Conservation (phyloP, 2,797 vertebrate species). For the Typhlichthys eigenmanni region DNA sequence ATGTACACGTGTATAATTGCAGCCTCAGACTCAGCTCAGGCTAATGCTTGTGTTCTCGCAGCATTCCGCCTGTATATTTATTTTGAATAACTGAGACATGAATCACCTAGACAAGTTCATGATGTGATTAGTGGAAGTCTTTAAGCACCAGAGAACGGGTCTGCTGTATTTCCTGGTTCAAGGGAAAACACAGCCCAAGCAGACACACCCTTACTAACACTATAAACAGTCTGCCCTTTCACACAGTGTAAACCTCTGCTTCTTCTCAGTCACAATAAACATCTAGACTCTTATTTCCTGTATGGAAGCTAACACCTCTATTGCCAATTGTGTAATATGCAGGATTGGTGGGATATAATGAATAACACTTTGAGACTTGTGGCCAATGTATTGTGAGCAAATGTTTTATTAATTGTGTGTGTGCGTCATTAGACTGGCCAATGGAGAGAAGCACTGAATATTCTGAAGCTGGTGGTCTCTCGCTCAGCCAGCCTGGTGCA, state of each 20-base stretch:
- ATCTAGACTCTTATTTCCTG: slow-evolving; percentile 26
- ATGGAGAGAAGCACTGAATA: slow-evolving; percentile 91
- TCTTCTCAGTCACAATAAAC: slow-evolving; percentile 45
- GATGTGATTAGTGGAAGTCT: slow-evolving; percentile 41
- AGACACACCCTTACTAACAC: slow-evolving; percentile 73
- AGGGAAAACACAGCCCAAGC: slow-evolving; percentile 45
- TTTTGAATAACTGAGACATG: slow-evolving; percentile 2
- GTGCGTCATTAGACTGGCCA: slow-evolving; percentile 80
- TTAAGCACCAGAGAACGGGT: slow-evolving; percentile 21
- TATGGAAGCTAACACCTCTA: slow-evolving; percentile 29
- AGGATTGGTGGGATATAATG: slow-evolving; percentile 4
- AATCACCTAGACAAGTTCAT: slow-evolving; percentile 10
- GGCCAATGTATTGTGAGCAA: slow-evolving; percentile 13
- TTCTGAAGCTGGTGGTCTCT: slow-evolving; percentile 91
- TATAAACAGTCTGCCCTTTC: slow-evolving; percentile 74
- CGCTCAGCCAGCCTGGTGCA: slow-evolving; percentile 90
- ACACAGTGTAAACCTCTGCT: slow-evolving; percentile 53
- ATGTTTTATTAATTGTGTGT: slow-evolving; percentile 16
- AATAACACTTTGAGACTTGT: slow-evolving; percentile 1
- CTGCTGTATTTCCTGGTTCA: slow-evolving; percentile 36
- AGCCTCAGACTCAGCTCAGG: too few relatives aligned
- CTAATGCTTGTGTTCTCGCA: too few relatives aligned
- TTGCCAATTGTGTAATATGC: slow-evolving; percentile 1
- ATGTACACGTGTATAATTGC: neutral
- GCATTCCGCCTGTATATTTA: neutral